A percentile compares a stretch with the other conserved stretches of the same genome.
Evolutionary conservation across 2,888 invertebrate genomes (phyloP).

Genomic region (Pollenia labialis): DNA sequence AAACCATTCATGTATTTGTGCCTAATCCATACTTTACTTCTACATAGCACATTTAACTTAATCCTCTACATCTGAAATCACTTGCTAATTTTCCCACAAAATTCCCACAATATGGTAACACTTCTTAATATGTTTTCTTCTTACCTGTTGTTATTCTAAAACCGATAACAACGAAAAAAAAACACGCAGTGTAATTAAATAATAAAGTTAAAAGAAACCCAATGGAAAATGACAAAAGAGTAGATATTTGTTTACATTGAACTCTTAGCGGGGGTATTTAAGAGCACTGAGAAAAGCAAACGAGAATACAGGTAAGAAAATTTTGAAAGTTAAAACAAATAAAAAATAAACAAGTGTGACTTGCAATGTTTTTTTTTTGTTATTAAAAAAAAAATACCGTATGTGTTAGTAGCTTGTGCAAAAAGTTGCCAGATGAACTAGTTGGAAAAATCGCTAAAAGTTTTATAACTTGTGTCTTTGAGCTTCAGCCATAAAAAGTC

Average conservation of each 20-base stretch:
- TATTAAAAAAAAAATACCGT: constrained; percentile 8
- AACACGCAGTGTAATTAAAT: background rate
- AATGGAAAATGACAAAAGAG: background rate
- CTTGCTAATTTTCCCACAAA: background rate
- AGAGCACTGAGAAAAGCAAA: constrained; percentile 3
- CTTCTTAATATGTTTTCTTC: constrained; percentile 3
- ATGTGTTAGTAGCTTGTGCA: background rate
- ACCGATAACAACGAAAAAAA: constrained; percentile 31
- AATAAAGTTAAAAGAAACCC: constrained; percentile 1
- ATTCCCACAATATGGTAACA: constrained; percentile 31
- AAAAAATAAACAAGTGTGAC: constrained; percentile 51
- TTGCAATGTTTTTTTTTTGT: constrained; percentile 43
- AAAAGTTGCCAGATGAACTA: background rate
- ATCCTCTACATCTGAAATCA: background rate
- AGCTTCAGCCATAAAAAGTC: too few species aligned
- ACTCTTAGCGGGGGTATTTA: constrained; percentile 5
- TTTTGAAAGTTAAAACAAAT: background rate
- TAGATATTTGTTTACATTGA: background rate
- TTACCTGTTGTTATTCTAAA: constrained; percentile 48
- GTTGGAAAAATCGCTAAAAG: too few species aligned
- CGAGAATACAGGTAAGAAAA: constrained; percentile 30
- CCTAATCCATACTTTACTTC: too few species aligned
- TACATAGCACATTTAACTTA: too few species aligned
- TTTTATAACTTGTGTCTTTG: too few species aligned
- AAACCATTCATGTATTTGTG: too few species aligned